phyloP scores from a whole-genome alignment of 2,888 invertebrate species.

The Aquatica leii region DNA sequence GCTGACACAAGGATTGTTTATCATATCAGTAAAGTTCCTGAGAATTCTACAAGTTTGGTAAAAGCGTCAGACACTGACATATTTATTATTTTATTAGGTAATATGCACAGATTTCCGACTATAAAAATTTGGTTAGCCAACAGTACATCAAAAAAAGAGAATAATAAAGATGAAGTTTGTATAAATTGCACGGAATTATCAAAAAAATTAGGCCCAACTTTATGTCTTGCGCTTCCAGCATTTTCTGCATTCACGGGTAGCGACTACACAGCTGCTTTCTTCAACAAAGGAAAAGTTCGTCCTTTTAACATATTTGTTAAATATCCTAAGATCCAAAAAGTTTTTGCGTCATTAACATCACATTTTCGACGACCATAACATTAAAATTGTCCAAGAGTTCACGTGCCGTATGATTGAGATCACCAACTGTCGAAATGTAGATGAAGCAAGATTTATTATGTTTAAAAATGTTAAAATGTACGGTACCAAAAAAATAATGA shows the following conservation, averaged over 20 bases:
- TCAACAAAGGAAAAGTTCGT: background rate
- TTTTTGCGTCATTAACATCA: no score
- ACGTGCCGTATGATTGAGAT: no score
- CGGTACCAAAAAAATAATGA: no score
- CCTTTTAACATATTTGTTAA: background rate
- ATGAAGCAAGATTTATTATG: no score
- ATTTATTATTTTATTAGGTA: background rate
- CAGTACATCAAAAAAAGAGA: background rate
- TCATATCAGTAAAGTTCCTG: background rate
- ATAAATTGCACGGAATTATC: conserved; percentile 16
- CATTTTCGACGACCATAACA: no score
- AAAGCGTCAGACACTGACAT: background rate
- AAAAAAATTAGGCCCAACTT: background rate
- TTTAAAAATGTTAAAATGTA: no score
- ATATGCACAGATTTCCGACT: background rate
- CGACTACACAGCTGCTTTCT: background rate
- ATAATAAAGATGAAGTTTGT: conserved; percentile 22
- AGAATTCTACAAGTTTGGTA: background rate
- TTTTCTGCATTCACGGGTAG: background rate
- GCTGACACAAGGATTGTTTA: background rate
- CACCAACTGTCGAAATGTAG: no score
- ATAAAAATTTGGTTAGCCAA: background rate
- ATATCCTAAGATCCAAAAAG: no score
- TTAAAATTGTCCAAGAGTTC: no score
- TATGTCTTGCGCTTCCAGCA: background rate